These are phyloP conservation scores for Hemichromis elongatus DNA, from an alignment of 2,113 vertebrate genomes.

Conservation along the genomic window DNA sequence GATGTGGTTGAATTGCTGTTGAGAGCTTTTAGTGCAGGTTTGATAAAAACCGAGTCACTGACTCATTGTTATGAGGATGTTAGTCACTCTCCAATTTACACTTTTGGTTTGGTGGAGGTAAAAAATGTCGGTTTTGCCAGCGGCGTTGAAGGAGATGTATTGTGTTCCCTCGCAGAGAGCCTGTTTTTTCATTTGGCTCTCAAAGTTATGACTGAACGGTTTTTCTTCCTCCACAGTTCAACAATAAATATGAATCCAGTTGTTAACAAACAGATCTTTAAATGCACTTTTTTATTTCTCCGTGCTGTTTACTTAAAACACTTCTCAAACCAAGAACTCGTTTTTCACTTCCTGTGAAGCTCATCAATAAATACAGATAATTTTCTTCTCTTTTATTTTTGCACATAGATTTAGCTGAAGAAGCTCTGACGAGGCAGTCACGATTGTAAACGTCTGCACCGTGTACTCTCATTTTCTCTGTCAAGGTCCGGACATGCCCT, in stretches of 20 bases:
- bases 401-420: not conserved
- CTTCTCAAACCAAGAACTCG: not conserved
- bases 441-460: not conserved
- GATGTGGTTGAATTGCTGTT: not conserved
- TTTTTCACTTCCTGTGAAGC: not conserved
- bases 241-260: not conserved
- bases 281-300: not conserved
- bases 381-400: not conserved
- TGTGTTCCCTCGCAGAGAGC: not conserved
- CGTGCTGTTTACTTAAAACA: not conserved
- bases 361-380: not conserved
- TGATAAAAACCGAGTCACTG: not conserved
- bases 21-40: not conserved
- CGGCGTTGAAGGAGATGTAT: not conserved
- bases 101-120: not conserved
- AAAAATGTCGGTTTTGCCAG: not conserved
- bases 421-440: not conserved
- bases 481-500: not conserved
- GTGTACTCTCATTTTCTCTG: not conserved
- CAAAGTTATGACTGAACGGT: not conserved
- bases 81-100: not conserved
- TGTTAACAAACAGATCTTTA: not conserved
- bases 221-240: not conserved
- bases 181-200: not conserved
- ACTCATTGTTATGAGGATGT: not conserved